phyloP scores from a whole-genome alignment of 1,140 invertebrate species.

The Drosophila tristis region DNA sequence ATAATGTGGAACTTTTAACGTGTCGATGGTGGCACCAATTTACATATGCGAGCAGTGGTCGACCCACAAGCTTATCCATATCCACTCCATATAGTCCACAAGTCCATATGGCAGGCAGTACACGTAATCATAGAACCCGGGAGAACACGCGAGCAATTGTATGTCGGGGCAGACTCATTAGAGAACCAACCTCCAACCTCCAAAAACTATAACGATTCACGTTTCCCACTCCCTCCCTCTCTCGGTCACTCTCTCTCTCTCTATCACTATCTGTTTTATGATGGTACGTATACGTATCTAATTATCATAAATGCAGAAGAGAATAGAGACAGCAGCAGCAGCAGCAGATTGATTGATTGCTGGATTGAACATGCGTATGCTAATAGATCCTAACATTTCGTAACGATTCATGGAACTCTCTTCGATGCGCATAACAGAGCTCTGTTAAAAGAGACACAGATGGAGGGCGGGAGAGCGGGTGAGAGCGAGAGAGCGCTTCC shows the following conservation, averaged over 20 bases:
- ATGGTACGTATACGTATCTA: slow-evolving; percentile 33
- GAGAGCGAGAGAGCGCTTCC: slow-evolving; percentile 20
- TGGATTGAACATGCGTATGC: slow-evolving; percentile 37
- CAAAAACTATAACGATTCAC: slow-evolving; percentile 27
- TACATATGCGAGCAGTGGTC: slow-evolving; percentile 50
- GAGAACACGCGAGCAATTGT: slow-evolving; percentile 26
- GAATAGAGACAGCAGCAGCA: background rate
- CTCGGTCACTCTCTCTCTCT: slow-evolving; percentile 3
- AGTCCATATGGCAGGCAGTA: background rate
- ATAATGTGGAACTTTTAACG: slow-evolving; percentile 44
- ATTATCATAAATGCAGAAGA: slow-evolving; percentile 70
- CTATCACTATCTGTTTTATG: slow-evolving; percentile 57
- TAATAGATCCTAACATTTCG: slow-evolving; percentile 42
- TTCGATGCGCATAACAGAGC: slow-evolving; percentile 26
- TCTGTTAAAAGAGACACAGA: background rate
- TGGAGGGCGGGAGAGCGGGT: no score
- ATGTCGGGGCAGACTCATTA: slow-evolving; percentile 48
- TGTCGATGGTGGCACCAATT: slow-evolving; percentile 43
- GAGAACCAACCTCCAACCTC: slow-evolving; percentile 7
- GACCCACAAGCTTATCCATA: slow-evolving; percentile 31
- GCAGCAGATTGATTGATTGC: slow-evolving; percentile 52
- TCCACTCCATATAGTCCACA: slow-evolving; percentile 6
- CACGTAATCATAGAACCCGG: slow-evolving; percentile 32
- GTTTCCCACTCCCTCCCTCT: slow-evolving; percentile 36
- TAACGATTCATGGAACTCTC: slow-evolving; percentile 59